phyloP scores from a whole-genome alignment of 2,113 vertebrate species.

The Oryzias curvinotus region DNA sequence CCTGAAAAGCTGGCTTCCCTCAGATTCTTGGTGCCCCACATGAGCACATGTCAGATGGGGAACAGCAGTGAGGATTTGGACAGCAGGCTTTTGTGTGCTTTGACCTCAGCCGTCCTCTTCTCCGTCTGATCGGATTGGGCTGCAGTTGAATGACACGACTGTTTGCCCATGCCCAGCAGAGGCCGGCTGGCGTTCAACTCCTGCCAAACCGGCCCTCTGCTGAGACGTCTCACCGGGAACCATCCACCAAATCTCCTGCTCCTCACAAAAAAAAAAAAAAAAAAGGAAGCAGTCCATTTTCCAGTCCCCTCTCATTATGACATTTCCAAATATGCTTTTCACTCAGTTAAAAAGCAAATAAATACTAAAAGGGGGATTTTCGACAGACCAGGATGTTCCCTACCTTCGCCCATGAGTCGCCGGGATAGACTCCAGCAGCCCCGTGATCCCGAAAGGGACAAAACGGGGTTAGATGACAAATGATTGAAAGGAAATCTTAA shows the following conservation, averaged over 20 bases:
- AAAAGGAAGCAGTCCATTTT: slow-evolving; percentile 45
- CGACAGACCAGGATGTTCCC: no score
- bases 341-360: slow-evolving; percentile 43
- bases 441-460: no score
- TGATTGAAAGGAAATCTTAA: no score
- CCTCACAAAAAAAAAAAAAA: slow-evolving; percentile 52
- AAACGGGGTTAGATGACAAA: no score
- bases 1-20: neutral
- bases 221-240: slow-evolving; percentile 43
- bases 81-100: slow-evolving; percentile 31
- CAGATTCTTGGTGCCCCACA: slow-evolving; percentile 1
- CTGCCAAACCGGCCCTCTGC: slow-evolving; percentile 48
- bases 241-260: slow-evolving; percentile 50
- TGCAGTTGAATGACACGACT: slow-evolving; percentile 30
- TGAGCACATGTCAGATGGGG: slow-evolving; percentile 28
- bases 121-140: slow-evolving; percentile 50
- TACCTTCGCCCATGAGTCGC: no score
- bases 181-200: slow-evolving; percentile 36
- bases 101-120: slow-evolving; percentile 38
- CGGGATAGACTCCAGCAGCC: no score
- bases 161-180: slow-evolving; percentile 22
- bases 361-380: no score
- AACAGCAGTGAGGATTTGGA: slow-evolving; percentile 49
- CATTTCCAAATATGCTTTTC: slow-evolving; percentile 47
- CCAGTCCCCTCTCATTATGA: slow-evolving; percentile 50